These are phyloP conservation scores for Podilymbus podiceps DNA, from an alignment of 2,113 vertebrate genomes.

Conservation along the genomic window DNA sequence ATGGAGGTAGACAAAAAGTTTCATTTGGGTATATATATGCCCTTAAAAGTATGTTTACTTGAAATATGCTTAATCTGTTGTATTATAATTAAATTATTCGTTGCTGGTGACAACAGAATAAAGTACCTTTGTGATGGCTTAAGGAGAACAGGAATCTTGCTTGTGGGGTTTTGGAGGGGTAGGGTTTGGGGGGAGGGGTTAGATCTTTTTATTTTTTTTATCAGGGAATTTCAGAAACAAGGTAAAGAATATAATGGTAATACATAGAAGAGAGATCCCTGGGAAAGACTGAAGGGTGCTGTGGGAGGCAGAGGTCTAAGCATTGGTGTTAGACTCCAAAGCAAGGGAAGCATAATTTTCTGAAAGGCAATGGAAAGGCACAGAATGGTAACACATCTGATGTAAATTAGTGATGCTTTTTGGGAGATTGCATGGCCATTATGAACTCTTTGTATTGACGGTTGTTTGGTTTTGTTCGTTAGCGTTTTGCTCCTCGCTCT, in stretches of 20 bases:
- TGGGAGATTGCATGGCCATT: background rate
- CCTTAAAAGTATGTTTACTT: background rate
- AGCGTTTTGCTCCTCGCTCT: background rate
- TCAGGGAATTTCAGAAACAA: background rate
- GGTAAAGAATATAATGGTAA: background rate
- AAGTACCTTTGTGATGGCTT: background rate
- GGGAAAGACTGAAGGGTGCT: background rate
- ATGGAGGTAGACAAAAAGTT: background rate
- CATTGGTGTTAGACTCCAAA: background rate
- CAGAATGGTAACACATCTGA: background rate
- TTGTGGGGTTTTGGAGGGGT: background rate
- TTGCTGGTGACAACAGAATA: background rate
- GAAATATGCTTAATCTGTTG: background rate
- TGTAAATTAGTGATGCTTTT: background rate
- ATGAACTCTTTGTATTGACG: background rate
- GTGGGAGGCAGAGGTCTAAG: background rate
- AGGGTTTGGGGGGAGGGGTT: too few species aligned
- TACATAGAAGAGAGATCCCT: background rate
- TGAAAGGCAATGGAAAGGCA: background rate
- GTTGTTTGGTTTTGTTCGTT: background rate
- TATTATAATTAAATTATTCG: background rate
- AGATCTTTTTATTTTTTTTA: background rate
- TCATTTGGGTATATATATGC: background rate
- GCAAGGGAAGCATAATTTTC: background rate
- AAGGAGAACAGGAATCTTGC: background rate